phyloP scores from a whole-genome alignment of 2,888 invertebrate species.

The Folsomia candida region DNA sequence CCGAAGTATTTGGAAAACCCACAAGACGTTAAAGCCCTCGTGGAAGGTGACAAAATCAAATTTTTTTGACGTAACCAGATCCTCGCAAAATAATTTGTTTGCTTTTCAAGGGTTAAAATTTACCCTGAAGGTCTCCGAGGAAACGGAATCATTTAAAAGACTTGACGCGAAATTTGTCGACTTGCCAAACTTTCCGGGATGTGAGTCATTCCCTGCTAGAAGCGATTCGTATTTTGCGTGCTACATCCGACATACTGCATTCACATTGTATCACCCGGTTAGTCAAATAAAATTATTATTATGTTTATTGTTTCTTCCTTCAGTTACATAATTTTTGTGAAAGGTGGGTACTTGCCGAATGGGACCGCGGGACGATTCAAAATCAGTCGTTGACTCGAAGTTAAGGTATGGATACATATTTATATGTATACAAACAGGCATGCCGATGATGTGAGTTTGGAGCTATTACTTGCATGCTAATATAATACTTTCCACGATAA shows the following conservation, averaged over 20 bases:
- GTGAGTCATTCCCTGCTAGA: conserved; percentile 11
- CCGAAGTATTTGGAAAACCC: conserved; percentile 43
- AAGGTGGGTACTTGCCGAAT: conserved; percentile 27
- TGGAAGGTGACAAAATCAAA: too few relatives aligned
- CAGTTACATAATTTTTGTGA: background rate
- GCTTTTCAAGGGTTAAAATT: conserved; percentile 34
- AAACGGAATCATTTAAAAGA: conserved; percentile 15
- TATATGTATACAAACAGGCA: too few relatives aligned
- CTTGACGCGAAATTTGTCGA: conserved; percentile 2
- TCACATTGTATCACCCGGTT: conserved; percentile 24
- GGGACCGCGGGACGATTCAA: conserved; percentile 12
- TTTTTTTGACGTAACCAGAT: too few relatives aligned
- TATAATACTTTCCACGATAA: too few relatives aligned
- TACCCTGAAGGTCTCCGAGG: conserved; percentile 9
- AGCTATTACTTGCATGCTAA: too few relatives aligned
- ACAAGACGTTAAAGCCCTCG: conserved; percentile 36
- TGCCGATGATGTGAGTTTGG: too few relatives aligned
- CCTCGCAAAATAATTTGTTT: too few relatives aligned
- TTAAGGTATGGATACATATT: too few relatives aligned
- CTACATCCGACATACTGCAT: conserved; percentile 14
- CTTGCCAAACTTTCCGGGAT: conserved; percentile 9
- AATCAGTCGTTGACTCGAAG: conserved; percentile 25
- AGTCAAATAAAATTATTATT: background rate
- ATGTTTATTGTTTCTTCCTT: background rate
- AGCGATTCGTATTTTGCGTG: conserved; percentile 27